Evolutionary conservation across 2,113 vertebrate genomes (phyloP), one percentile per base, ranked within the genome.

Genomic region (Phalacrocorax carbo): DNA sequence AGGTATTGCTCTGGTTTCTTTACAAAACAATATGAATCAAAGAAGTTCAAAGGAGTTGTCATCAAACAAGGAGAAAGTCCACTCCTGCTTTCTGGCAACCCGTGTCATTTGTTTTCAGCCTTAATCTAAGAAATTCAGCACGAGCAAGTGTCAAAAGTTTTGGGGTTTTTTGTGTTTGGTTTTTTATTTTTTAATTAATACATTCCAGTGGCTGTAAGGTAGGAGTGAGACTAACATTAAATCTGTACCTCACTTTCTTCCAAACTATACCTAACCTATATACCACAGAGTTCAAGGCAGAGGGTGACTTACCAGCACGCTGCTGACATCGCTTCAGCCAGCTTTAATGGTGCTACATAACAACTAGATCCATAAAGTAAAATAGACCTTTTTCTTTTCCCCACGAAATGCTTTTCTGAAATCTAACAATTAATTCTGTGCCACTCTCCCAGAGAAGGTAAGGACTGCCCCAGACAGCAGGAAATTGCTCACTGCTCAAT

Each of bases 401-500:
- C 7, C 30, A 78, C 48, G 20, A 86, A 93, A 77, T 14, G 21
- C 3, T 73, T 79, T 88, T 93, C 38, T 93, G 69, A 94, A 95
- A 95, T 72, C n/a, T 13, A 94, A 68, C 66, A 86, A 76, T 86
- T 95, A 96, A 57, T 94, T 90, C 55, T 85, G 51, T 85, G 69
- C 40, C 60, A 34, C 40, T 83, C n/a, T 75, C 30, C 44, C 32
- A 29, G n/a, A 42, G 26, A 46, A 77, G 30, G 29, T 32, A 93
- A 85, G 32, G 82, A 83, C 27, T 70, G 38, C 27, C 61, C 49
- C 30, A 78, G 62, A 88, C 13, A 90, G 61, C 48, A 88, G 42
- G 57, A 96, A 96, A 95, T 82, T 95, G n/a, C 58, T 94, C 65
- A 51, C 32, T 78, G 69, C 34, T 95, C 65, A 82, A 19, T 90